phyloP scores from a whole-genome alignment of 2,113 vertebrate genomes.

The Ceuthmochares aereus region DNA sequence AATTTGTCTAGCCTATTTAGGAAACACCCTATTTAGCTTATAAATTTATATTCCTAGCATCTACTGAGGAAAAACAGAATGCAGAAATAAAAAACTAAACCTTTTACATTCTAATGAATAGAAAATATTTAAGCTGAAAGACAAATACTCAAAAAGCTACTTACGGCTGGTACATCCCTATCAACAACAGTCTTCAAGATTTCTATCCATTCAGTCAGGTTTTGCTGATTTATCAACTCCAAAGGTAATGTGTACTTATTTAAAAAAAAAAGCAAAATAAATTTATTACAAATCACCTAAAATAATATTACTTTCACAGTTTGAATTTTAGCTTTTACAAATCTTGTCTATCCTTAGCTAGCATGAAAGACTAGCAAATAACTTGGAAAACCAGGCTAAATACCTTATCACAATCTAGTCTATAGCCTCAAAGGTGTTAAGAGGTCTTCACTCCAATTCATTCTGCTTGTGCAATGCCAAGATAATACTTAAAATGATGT shows the following conservation, averaged over 20 bases:
- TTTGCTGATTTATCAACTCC: slow-evolving; percentile 98
- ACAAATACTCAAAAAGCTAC: slow-evolving; percentile 44
- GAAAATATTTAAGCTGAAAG: neutral
- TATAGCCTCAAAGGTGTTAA: neutral
- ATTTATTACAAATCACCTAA: neutral
- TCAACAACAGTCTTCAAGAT: slow-evolving; percentile 97
- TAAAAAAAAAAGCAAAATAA: neutral
- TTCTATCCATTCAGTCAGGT: slow-evolving; percentile 97
- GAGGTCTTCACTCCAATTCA: neutral
- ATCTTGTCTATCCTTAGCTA: neutral
- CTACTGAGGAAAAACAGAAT: neutral
- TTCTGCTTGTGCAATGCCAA: neutral
- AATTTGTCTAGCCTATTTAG: neutral
- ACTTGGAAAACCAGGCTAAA: neutral
- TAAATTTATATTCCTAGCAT: neutral
- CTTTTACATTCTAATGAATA: neutral
- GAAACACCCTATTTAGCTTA: neutral
- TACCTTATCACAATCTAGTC: neutral
- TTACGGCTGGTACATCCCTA: slow-evolving; percentile 95
- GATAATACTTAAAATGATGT: neutral
- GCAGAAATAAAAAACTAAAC: neutral
- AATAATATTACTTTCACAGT: neutral
- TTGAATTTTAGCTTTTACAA: neutral
- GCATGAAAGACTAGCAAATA: neutral
- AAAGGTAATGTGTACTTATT: slow-evolving; percentile 91